A percentile compares a stretch with the other conserved stretches of the same genome.
These are phyloP conservation scores for Gonatopus flavifemur DNA, from an alignment of 1,140 invertebrate species.

Conservation along the genomic window DNA sequence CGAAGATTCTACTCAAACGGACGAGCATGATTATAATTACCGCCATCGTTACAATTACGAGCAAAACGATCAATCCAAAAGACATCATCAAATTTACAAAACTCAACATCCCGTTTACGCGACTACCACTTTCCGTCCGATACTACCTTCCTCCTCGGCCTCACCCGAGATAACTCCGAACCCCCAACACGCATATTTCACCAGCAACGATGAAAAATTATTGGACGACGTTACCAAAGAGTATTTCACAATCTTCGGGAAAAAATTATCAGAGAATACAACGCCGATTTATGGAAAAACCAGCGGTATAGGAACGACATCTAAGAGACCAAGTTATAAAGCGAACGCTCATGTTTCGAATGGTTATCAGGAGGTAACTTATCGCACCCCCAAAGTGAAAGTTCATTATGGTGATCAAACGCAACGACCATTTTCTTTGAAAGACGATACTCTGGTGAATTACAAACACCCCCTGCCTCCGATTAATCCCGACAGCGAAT, in stretches of 20 bases:
- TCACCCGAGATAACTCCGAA: slow-evolving; percentile 58
- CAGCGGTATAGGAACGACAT: slow-evolving; percentile 53
- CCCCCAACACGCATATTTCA: slow-evolving; percentile 69
- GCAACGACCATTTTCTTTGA: slow-evolving; percentile 54
- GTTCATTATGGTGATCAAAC: slow-evolving; percentile 49
- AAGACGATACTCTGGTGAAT: slow-evolving; percentile 66
- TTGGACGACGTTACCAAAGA: slow-evolving; percentile 76
- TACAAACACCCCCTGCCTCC: slow-evolving; percentile 62
- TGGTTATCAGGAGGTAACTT: slow-evolving; percentile 39
- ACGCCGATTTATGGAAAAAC: slow-evolving; percentile 60
- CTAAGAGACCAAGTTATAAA: slow-evolving; percentile 48
- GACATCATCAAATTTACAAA: slow-evolving; percentile 21
- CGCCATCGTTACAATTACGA: slow-evolving; percentile 39
- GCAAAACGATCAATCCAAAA: slow-evolving; percentile 9
- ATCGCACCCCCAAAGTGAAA: slow-evolving; percentile 50
- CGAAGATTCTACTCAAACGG: slow-evolving; percentile 26
- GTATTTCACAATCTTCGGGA: slow-evolving; percentile 75
- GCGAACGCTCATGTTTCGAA: slow-evolving; percentile 26
- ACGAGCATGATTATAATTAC: slow-evolving; percentile 28
- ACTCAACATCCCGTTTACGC: slow-evolving; percentile 15
- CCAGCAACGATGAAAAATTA: slow-evolving; percentile 69
- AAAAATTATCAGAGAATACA: slow-evolving; percentile 64
- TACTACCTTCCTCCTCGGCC: slow-evolving; percentile 19
- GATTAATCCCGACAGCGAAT: slow-evolving; percentile 71
- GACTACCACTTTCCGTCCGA: neutral